Evolutionary conservation across 2,888 invertebrate species (phyloP).

Genomic region (Xanthorhoe spadicearia): DNA sequence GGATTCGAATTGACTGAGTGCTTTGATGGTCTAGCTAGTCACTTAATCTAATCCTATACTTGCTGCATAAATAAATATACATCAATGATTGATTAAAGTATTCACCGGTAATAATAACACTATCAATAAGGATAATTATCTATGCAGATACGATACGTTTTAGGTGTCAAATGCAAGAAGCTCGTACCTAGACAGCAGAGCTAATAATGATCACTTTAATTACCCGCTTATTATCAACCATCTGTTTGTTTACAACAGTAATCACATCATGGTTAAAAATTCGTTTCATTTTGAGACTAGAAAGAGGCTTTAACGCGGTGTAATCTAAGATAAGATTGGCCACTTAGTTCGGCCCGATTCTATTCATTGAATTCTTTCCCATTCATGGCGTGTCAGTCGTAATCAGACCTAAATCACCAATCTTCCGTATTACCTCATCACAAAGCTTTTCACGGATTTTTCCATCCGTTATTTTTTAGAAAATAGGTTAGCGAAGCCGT

Average conservation of each 20-base stretch:
- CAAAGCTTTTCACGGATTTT: conserved; percentile 33
- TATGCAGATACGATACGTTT: no score
- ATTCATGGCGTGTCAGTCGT: conserved; percentile 59
- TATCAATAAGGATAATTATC: neutral
- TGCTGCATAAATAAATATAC: conserved; percentile 8
- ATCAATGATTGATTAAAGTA: neutral
- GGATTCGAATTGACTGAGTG: conserved; percentile 48
- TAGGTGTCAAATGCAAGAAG: no score
- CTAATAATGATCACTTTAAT: no score
- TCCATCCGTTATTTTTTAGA: neutral
- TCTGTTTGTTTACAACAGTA: neutral
- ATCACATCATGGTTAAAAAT: neutral
- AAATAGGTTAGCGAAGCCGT: neutral
- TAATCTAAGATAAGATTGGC: conserved; percentile 65
- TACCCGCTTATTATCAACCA: neutral
- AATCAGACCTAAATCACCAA: conserved; percentile 58
- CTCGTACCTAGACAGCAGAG: no score
- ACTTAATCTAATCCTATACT: conserved; percentile 25
- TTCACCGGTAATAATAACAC: neutral
- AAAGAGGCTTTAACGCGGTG: conserved; percentile 57
- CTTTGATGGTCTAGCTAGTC: conserved; percentile 30
- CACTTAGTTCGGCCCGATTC: conserved; percentile 56
- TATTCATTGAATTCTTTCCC: conserved; percentile 64
- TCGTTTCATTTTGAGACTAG: conserved; percentile 26
- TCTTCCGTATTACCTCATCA: conserved; percentile 56